Evolutionary conservation across 2,113 vertebrate genomes (phyloP), one percentile per base, ranked within the genome.

Genomic region (Thamnophis sirtalis): DNA sequence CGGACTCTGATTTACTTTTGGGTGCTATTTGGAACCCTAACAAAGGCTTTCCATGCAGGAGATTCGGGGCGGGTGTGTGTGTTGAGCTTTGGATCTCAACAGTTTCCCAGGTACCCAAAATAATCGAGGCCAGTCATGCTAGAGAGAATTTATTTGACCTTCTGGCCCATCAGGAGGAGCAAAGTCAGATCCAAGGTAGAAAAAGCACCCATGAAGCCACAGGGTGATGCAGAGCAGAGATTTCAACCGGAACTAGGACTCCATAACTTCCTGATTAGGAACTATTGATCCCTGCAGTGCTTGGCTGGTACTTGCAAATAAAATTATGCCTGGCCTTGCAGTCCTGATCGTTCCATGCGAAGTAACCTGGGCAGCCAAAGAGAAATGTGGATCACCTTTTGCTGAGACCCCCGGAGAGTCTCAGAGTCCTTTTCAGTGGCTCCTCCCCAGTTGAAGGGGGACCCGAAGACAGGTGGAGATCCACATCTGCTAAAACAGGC

Each of bases 211-310:
- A n/a, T 15, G 4, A 13, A 68, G 63, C n/a, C n/a, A n/a, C n/a
- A n/a, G n/a, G n/a, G n/a, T n/a, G n/a, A n/a, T n/a, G n/a, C n/a
- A 73, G n/a, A 38, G 68, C 68, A 7, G 68, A 38, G 68, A 7
- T 73, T 33, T 17, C 4, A 11, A 28, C 63, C n/a, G 11, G 63
- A 0, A 13, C 22, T 24, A 24, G 56, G 63, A 11, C 28, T 68
- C n/a, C 63, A 3, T 68, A 4, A 28, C 28, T 68, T n/a, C 11
- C 54, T n/a, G 13, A 54, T n/a, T 4, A 9, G 15, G 0, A 28
- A 0, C 0, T 4, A n/a, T 28, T 15, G n/a, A n/a, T n/a, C 10
- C 0, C 3, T 10, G 13, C 0, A 2, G 0, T 13, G 4, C 2
- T 1, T 2, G 4, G 11, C 63, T n/a, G 10, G 28, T 15, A n/a